A percentile compares a stretch with the other conserved stretches of the same genome.
Conservation (phyloP, 2,888 invertebrate species). For the Drosophila melanosoma region DNA sequence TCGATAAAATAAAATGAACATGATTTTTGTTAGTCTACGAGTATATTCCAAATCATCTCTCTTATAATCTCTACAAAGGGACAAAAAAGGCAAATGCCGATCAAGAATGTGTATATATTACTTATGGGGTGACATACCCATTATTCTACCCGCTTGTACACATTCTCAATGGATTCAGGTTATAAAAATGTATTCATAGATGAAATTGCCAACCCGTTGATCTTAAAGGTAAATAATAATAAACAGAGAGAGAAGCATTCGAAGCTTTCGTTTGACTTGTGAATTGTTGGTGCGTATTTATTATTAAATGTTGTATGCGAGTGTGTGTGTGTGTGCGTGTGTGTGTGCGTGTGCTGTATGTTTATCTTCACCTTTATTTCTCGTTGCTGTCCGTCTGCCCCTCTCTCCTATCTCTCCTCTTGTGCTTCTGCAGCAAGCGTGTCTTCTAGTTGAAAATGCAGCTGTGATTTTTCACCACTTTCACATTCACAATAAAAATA, state of each 20-base stretch:
- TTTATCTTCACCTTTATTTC: constrained; percentile 54
- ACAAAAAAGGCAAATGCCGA: neutral
- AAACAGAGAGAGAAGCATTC: constrained; percentile 4
- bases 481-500: constrained; percentile 64
- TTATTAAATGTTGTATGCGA: constrained; percentile 13
- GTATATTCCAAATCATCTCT: neutral
- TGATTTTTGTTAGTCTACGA: neutral
- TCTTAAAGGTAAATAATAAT: constrained; percentile 10
- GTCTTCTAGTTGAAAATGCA: constrained; percentile 27
- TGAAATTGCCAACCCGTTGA: constrained; percentile 14
- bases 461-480: constrained; percentile 61
- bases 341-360: neutral
- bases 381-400: neutral
- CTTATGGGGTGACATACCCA: neutral
- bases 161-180: neutral
- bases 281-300: constrained; percentile 31
- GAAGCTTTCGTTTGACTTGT: constrained; percentile 20
- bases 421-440: constrained; percentile 1
- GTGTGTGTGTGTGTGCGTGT: constrained; percentile 1
- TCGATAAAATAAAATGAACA: neutral
- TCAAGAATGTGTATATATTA: neutral
- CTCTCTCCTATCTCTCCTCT: neutral
- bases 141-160: neutral
- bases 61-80: neutral
- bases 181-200: constrained; percentile 16